Base-by-base conservation (phyloP, 1,140 invertebrate species). In the Dendrolimus punctatus region DNA sequence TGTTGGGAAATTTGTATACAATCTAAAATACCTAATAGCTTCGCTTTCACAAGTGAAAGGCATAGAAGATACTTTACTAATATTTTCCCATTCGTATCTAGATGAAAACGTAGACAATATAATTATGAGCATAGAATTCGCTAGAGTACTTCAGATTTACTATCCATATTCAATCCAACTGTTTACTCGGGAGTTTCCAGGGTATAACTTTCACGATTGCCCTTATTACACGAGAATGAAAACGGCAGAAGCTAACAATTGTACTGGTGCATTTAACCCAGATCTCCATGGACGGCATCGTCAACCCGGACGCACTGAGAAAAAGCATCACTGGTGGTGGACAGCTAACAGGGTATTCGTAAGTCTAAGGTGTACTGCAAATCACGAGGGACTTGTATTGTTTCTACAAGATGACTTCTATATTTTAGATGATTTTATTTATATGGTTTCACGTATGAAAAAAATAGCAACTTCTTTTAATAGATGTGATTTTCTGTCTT, bases 311-410 rank as follows among this genome's bases (percentile, higher is more conserved):
- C 36, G 46, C 0, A 37, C 61, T 6, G 62, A 71, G 57, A 60
- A 57, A n/a, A 80, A 80, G 51, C 73, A 75, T 49, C 62, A 62
- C 39, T 77, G 74, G 74, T 77, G 73, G 76, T 79, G 76, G 76
- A 76, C 72, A 36, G 66, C 65, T 5, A 77, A 76, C 58, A 68
- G 51, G 46, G 54, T 77, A 43, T 80, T 80, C 45, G 70, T 73
- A 47, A 58, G 66, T 50, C n/a, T 80, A 49, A 55, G 55, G 6
- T 53, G 36, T 10, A 62, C 49, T 9, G 43, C 55, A 44, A 43
- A 60, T 8, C 56, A 66, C 41, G 61, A 60, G 23, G 67, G 62
- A 8, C 10, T 65, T 6, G 54, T 73, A 46, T 39, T 72, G 41
- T 77, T 77, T 57, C 39, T 77, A 41, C 53, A 73, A 6, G 50